phyloP scores from a whole-genome alignment of 2,113 vertebrate genomes.

The Leucopternis melanops region DNA sequence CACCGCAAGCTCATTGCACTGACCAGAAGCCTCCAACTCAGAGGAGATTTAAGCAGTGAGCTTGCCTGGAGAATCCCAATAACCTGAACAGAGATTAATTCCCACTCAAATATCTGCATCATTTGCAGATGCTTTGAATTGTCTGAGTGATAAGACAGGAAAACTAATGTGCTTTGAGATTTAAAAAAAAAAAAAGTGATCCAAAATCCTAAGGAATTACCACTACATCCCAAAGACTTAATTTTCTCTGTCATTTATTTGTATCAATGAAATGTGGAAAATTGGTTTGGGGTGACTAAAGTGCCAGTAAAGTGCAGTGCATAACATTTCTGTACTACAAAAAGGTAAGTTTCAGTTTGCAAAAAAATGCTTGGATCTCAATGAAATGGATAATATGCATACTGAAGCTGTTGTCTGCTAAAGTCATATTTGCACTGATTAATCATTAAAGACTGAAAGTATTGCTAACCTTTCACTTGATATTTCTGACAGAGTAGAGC shows the following conservation, averaged over 20 bases:
- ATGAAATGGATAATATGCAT: not conserved
- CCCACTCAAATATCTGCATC: not conserved
- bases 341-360: not conserved
- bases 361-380: conserved; percentile 29
- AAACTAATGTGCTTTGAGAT: not conserved
- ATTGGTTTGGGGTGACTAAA: conserved; percentile 29
- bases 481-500: not conserved
- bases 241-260: conserved; percentile 47
- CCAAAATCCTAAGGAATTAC: not conserved
- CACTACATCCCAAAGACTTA: not conserved
- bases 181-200: not conserved
- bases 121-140: conserved; percentile 5
- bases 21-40: not conserved
- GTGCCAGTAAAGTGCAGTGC: not conserved
- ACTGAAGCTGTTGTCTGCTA: not conserved
- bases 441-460: conserved; percentile 18
- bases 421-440: conserved; percentile 10
- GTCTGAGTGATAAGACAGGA: not conserved
- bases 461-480: not conserved
- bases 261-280: conserved; percentile 49
- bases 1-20: not conserved
- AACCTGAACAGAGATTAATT: not conserved
- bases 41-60: not conserved
- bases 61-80: not conserved
- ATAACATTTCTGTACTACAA: not conserved